These are phyloP conservation scores for Drosophila mulleri DNA, from an alignment of 2,888 invertebrate species.

Conservation along the genomic window DNA sequence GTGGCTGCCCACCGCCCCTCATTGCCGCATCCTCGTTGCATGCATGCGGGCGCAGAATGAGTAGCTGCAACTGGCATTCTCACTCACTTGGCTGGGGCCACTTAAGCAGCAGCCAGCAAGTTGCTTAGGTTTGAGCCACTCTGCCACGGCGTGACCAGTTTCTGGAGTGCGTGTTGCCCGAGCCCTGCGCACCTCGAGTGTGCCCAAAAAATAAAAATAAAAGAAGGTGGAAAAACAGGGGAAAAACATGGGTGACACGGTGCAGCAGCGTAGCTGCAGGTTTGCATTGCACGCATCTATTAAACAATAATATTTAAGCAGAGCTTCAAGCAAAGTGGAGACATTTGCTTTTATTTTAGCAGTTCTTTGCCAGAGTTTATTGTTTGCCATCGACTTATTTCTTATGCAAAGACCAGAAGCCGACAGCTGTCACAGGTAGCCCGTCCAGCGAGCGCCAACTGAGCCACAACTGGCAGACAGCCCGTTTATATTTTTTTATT, in stretches of 20 bases:
- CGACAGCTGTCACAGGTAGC: constrained; percentile 30
- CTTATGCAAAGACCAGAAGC: constrained; percentile 56
- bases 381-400: constrained; percentile 54
- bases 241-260: not conserved
- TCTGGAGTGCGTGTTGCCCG: constrained; percentile 26
- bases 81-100: constrained; percentile 49
- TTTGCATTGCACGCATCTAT: constrained; percentile 58
- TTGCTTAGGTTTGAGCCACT: constrained; percentile 40
- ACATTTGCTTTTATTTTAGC: constrained; percentile 10
- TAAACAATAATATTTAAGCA: constrained; percentile 71
- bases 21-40: constrained; percentile 46
- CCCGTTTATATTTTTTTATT: constrained; percentile 28
- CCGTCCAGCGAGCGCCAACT: constrained; percentile 35
- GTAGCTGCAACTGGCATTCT: constrained; percentile 26
- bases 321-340: constrained; percentile 57
- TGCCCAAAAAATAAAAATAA: constrained; percentile 19
- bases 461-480: constrained; percentile 17
- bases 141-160: constrained; percentile 29
- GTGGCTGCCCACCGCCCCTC: constrained; percentile 38
- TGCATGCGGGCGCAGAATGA: constrained; percentile 44
- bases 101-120: constrained; percentile 68
- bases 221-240: not conserved
- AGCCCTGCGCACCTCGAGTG: constrained; percentile 20
- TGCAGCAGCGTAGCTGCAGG: constrained; percentile 12
- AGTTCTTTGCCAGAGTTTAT: constrained; percentile 60